Conservation (phyloP, 2,888 invertebrate species). For the Chymomyza procnemis region DNA sequence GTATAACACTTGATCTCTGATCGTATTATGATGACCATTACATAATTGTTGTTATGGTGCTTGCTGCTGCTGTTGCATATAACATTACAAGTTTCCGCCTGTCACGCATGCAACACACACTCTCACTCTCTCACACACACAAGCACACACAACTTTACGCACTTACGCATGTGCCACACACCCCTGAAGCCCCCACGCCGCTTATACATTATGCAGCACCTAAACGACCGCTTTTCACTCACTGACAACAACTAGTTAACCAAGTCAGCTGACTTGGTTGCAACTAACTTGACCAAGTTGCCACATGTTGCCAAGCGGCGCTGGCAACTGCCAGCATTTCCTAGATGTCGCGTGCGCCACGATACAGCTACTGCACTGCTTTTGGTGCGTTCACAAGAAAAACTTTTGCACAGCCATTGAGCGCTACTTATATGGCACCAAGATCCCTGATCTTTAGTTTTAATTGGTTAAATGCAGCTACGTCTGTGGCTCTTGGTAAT, state of each 20-base stretch:
- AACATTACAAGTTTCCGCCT: conserved; percentile 70
- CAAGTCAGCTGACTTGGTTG: conserved; percentile 64
- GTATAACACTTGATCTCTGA: conserved; percentile 14
- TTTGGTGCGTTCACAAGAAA: not conserved
- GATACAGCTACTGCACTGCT: not conserved
- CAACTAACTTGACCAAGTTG: not conserved
- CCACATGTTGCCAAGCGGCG: conserved; percentile 38
- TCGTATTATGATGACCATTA: conserved; percentile 46
- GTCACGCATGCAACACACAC: conserved; percentile 51
- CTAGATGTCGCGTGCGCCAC: conserved; percentile 66
- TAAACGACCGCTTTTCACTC: conserved; percentile 65
- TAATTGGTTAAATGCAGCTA: conserved; percentile 58
- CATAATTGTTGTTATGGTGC: conserved; percentile 57
- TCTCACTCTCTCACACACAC: not conserved
- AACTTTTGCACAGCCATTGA: not conserved
- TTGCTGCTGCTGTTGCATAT: conserved; percentile 49
- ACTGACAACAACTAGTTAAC: conserved; percentile 57
- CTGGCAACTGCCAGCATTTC: conserved; percentile 52
- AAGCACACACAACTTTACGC: conserved; percentile 23
- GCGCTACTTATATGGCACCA: conserved; percentile 19
- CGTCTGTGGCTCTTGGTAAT: not conserved
- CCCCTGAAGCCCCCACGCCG: not conserved
- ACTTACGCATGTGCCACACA: conserved; percentile 2
- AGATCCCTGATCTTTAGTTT: conserved; percentile 68
- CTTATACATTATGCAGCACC: conserved; percentile 34